phyloP scores from a whole-genome alignment of 2,888 invertebrate species.

The Thelaira solivaga region DNA sequence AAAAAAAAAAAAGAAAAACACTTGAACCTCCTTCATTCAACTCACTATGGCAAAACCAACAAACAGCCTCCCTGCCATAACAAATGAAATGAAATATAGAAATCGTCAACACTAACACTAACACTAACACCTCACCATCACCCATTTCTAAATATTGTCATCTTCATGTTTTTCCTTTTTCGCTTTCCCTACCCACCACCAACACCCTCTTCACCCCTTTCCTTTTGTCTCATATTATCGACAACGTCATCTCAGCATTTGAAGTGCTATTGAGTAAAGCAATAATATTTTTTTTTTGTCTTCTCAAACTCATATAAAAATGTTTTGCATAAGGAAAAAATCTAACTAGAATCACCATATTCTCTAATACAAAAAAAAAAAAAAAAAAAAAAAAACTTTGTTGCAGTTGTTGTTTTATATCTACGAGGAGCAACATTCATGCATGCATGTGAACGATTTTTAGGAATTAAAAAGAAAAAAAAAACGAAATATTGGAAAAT shows the following conservation, averaged over 20 bases:
- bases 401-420: conserved; percentile 10
- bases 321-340: conserved; percentile 69
- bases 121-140: background rate
- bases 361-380: conserved; percentile 62
- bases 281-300: conserved; percentile 49
- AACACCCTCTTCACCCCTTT: background rate
- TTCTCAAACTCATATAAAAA: conserved; percentile 47
- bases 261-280: conserved; percentile 61
- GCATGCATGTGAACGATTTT: conserved; percentile 18
- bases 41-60: too few species aligned
- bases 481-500: conserved; percentile 44
- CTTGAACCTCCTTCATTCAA: conserved; percentile 34
- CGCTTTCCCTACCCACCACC: background rate
- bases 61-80: background rate
- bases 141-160: background rate
- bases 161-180: background rate
- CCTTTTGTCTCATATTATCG: conserved; percentile 11
- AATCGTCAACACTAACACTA: conserved; percentile 9
- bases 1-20: too few species aligned
- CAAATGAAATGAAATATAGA: background rate
- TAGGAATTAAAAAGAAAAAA: conserved; percentile 3
- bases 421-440: conserved; percentile 36
- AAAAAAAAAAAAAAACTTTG: too few species aligned
- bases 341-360: conserved; percentile 70
- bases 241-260: conserved; percentile 55